These are phyloP conservation scores for Ferdinandea cuprea DNA, from an alignment of 2,888 invertebrate genomes.

Conservation along the genomic window DNA sequence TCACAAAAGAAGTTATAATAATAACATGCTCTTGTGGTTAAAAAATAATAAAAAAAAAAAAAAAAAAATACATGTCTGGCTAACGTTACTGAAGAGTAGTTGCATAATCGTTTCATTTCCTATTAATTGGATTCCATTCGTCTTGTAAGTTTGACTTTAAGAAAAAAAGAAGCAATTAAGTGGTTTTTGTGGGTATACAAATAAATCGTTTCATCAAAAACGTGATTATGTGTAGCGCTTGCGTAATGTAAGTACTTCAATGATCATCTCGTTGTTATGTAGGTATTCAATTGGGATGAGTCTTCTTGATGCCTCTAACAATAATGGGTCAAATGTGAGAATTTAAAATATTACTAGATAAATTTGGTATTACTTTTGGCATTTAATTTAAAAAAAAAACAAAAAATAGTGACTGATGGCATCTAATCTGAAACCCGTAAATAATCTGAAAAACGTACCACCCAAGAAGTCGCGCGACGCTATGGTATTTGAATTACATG, in stretches of 20 bases:
- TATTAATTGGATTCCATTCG: constrained; percentile 54
- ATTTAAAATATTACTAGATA: neutral
- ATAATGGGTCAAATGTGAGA: neutral
- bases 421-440: too few relatives aligned
- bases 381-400: too few relatives aligned
- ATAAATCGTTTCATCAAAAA: constrained; percentile 39
- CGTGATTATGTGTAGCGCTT: constrained; percentile 30
- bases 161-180: constrained; percentile 41
- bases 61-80: constrained; percentile 4
- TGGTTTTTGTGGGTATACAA: constrained; percentile 28
- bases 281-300: neutral
- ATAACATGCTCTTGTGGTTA: constrained; percentile 26
- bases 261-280: constrained; percentile 4
- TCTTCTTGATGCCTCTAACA: neutral
- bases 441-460: too few relatives aligned
- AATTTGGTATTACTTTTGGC: too few relatives aligned
- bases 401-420: too few relatives aligned
- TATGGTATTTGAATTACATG: too few relatives aligned
- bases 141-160: constrained; percentile 18
- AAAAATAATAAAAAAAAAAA: neutral
- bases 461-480: too few relatives aligned
- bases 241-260: constrained; percentile 21
- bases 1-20: constrained; percentile 57
- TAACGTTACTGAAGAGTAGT: constrained; percentile 38
- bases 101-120: constrained; percentile 60